Conservation (phyloP, 2,113 vertebrate genomes). For the Aegithalos caudatus region DNA sequence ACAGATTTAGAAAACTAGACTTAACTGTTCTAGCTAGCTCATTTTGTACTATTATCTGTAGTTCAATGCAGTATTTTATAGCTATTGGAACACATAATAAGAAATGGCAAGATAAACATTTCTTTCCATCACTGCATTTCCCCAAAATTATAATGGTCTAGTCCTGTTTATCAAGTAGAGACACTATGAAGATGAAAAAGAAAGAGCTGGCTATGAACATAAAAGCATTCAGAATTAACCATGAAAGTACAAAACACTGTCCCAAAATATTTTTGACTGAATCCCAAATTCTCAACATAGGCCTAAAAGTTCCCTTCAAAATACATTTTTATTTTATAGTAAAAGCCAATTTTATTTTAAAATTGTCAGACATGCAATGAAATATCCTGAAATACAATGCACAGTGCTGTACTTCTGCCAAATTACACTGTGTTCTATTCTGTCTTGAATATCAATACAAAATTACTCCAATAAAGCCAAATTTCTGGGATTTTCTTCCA, state of each 20-base stretch:
- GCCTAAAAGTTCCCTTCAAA: background rate
- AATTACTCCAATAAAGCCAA: background rate
- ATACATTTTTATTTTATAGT: background rate
- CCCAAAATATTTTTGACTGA: background rate
- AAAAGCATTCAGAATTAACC: background rate
- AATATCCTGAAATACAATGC: background rate
- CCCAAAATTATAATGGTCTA: background rate
- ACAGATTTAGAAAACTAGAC: background rate
- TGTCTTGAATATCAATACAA: background rate
- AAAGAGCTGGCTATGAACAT: background rate
- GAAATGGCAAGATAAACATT: background rate
- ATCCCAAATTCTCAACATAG: background rate
- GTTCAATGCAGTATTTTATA: background rate
- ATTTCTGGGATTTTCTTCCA: background rate
- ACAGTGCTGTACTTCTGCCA: background rate
- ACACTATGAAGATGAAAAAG: background rate
- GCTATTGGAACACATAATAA: background rate
- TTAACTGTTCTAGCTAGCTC: background rate
- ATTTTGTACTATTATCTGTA: background rate
- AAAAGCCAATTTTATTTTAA: background rate
- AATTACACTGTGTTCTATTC: background rate
- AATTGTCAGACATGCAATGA: background rate
- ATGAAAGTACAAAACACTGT: background rate
- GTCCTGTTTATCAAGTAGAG: background rate
- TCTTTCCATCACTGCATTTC: background rate